These are phyloP conservation scores for Prionace glauca DNA, from an alignment of 2,797 vertebrate species.

Conservation along the genomic window DNA sequence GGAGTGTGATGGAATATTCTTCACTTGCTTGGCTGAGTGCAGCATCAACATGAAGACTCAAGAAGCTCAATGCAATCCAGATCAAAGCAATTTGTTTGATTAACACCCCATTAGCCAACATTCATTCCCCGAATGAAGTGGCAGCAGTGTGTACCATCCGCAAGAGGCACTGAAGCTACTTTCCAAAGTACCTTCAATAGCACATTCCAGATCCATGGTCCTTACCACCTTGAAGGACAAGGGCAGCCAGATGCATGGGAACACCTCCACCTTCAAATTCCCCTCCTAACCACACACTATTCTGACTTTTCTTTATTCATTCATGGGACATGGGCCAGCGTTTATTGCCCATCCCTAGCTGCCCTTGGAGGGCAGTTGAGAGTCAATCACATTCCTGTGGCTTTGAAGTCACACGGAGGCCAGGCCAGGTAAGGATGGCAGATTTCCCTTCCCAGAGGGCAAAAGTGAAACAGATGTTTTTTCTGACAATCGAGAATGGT, in stretches of 20 bases:
- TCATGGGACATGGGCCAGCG: too few species aligned
- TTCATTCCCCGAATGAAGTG: background rate
- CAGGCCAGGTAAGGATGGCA: too few species aligned
- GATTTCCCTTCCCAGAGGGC: too few species aligned
- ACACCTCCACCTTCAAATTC: background rate
- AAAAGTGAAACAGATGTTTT: too few species aligned
- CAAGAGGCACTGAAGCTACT: background rate
- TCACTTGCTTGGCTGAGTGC: background rate
- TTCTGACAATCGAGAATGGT: too few species aligned
- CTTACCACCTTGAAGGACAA: background rate
- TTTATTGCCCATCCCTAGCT: too few species aligned
- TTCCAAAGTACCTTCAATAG: background rate
- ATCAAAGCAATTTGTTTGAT: background rate
- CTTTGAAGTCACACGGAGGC: too few species aligned
- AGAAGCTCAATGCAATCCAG: background rate
- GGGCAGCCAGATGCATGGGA: background rate
- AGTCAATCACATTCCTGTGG: too few species aligned
- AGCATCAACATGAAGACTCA: background rate
- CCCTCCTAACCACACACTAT: background rate
- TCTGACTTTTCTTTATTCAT: background rate
- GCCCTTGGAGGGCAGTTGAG: too few species aligned
- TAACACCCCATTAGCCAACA: background rate
- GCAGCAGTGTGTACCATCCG: background rate
- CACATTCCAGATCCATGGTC: background rate
- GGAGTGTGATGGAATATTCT: background rate